phyloP scores from a whole-genome alignment of 1,140 invertebrate genomes.

The Rhyzopertha dominica region DNA sequence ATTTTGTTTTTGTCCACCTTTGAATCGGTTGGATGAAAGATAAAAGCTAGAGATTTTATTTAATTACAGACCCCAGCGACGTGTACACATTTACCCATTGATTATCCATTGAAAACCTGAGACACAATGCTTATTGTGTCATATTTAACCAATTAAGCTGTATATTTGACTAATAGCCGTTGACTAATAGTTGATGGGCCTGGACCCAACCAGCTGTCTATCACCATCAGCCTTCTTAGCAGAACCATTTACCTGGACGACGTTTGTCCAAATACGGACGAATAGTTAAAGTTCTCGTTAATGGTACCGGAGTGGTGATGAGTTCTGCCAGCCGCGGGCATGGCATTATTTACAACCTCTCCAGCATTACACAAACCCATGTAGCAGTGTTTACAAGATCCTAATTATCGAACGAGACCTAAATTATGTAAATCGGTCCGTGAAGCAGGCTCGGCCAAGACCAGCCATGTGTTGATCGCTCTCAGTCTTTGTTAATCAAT shows the following conservation, averaged over 20 bases:
- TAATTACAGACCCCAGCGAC: too few species aligned
- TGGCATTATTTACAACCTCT: conserved; percentile 30
- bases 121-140: conserved; percentile 14
- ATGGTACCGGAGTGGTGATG: conserved; percentile 34
- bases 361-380: conserved; percentile 22
- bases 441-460: too few species aligned
- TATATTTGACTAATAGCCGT: conserved; percentile 28
- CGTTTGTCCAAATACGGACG: conserved; percentile 30
- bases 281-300: conserved; percentile 25
- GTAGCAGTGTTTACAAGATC: conserved; percentile 15
- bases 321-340: conserved; percentile 30
- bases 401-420: conserved; percentile 8
- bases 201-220: conserved; percentile 20
- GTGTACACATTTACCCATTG: too few species aligned
- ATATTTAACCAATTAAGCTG: conserved; percentile 16
- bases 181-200: conserved; percentile 25
- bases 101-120: too few species aligned
- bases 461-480: conserved; percentile 8
- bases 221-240: conserved; percentile 21
- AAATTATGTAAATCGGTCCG: conserved; percentile 8
- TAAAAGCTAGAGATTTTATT: neutral
- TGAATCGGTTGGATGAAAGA: neutral
- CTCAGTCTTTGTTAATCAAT: conserved; percentile 9
- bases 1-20: conserved; percentile 1
- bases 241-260: conserved; percentile 20